Base-by-base conservation (phyloP, 2,888 invertebrate species). In the Lathronympha strigana region DNA sequence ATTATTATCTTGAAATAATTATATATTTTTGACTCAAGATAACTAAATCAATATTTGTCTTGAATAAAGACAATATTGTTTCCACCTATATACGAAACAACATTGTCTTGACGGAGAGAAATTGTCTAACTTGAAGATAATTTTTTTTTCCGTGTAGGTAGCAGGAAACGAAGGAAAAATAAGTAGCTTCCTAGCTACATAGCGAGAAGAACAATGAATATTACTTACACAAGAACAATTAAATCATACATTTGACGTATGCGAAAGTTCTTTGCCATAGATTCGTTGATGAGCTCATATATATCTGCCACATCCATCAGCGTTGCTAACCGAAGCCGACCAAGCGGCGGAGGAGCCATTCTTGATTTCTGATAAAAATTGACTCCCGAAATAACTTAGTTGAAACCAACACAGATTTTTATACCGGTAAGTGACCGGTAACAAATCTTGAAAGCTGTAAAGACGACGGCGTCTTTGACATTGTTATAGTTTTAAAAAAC, bases 251-350 rank as follows among this genome's bases (percentile, higher is more conserved):
- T n/a, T 0, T 71, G 67, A 1, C 69, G 43, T n/a, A 88, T 73
- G 23, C 87, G 80, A 67, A 92, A 92, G 63, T 77, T 86, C 66
- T 74, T 67, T 0, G 81, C 71, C 81, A 89, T 84, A 0, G 86
- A 75, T 33, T 87, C 84, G 21, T 76, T 84, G 13, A 88, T 58
- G 15, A 91, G 71, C 0, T 74, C 71, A 66, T 82, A 66, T 38
- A 91, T 75, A 2, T 23, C 25, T 1, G 78, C 70, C 0, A 78
- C 81, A 71, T 92, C 91, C 0, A 79, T 79, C 0, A 72, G 13
- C 19, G 69, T 71, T 0, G 91, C 89, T 4, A 89, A 68, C 1
- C 91, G 80, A 28, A 86, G 61, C 0, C 74, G 69, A 0, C 84
- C 86, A 3, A 91, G 69, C 3, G 77, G 73, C 2, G 70, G 69